Evolutionary conservation across 2,888 invertebrate genomes (phyloP).

Genomic region (Conchocele bisecta): DNA sequence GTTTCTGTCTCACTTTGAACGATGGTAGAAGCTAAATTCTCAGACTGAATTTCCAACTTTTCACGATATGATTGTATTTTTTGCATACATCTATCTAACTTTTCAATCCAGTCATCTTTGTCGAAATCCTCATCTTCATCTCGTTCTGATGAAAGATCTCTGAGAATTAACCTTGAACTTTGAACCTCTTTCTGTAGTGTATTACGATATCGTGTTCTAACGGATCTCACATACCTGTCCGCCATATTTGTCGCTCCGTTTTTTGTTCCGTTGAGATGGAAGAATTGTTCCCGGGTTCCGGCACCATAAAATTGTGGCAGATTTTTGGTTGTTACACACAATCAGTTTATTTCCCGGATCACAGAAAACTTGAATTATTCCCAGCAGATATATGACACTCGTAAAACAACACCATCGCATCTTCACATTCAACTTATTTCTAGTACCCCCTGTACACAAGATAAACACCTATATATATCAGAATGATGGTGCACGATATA

Average conservation of each 20-base stretch:
- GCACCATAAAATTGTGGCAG: constrained; percentile 16
- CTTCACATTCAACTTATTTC: too few relatives aligned
- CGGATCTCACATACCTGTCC: neutral
- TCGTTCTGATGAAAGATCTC: neutral
- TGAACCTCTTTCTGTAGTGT: constrained; percentile 1
- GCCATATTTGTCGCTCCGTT: neutral
- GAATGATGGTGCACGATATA: too few relatives aligned
- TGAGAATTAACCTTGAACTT: neutral
- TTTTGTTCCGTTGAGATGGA: neutral
- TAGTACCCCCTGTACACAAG: too few relatives aligned
- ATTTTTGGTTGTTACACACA: too few relatives aligned
- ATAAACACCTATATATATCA: too few relatives aligned
- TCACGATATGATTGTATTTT: constrained; percentile 17
- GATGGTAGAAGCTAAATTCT: neutral
- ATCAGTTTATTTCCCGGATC: too few relatives aligned
- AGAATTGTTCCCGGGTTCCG: constrained; percentile 6
- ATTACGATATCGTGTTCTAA: constrained; percentile 6
- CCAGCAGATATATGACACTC: too few relatives aligned
- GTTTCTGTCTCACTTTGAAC: neutral
- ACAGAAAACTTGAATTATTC: too few relatives aligned
- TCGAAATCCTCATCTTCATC: neutral
- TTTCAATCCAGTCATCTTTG: constrained; percentile 10
- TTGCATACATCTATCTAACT: constrained; percentile 15
- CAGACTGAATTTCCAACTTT: constrained; percentile 12
- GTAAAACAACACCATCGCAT: too few relatives aligned